Percentiles rank a stretch among this genome's conserved stretches.
These are phyloP conservation scores for Lasioglossum figueresi DNA, from an alignment of 2,888 invertebrate species.

Conservation along the genomic window DNA sequence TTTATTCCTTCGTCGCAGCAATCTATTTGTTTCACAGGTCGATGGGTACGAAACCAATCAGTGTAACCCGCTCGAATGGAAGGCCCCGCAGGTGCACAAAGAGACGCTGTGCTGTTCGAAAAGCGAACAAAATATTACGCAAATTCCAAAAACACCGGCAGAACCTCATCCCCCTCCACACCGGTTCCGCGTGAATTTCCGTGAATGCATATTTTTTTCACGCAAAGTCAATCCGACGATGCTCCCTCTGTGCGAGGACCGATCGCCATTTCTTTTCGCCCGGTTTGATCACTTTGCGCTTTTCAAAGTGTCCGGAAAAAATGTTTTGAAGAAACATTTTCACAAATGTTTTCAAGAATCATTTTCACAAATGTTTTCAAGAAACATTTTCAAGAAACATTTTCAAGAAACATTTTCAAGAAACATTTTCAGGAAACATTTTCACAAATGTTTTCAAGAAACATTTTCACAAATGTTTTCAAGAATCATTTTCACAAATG, in stretches of 20 bases:
- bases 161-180: neutral
- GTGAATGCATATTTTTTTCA: conserved; percentile 35
- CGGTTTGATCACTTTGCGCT: neutral
- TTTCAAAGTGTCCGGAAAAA: neutral
- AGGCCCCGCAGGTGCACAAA: conserved; percentile 70
- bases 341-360: too few relatives aligned
- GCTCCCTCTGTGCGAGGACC: neutral
- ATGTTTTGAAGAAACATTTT: neutral
- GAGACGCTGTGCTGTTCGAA: conserved; percentile 41
- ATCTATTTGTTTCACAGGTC: conserved; percentile 74
- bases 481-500: too few relatives aligned
- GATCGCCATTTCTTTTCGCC: neutral
- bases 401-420: too few relatives aligned
- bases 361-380: too few relatives aligned
- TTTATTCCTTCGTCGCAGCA: conserved; percentile 65
- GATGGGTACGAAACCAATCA: conserved; percentile 74
- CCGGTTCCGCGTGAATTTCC: conserved; percentile 41
- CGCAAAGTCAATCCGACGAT: conserved; percentile 2
- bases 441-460: neutral
- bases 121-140: conserved; percentile 62
- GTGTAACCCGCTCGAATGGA: conserved; percentile 71
- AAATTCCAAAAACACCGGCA: conserved; percentile 46
- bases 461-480: neutral
- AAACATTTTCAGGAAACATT: too few relatives aligned
- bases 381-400: neutral